Percentiles rank a stretch among this genome's conserved stretches.
phyloP scores from a whole-genome alignment of 2,888 invertebrate genomes.

The Agrochola lota region DNA sequence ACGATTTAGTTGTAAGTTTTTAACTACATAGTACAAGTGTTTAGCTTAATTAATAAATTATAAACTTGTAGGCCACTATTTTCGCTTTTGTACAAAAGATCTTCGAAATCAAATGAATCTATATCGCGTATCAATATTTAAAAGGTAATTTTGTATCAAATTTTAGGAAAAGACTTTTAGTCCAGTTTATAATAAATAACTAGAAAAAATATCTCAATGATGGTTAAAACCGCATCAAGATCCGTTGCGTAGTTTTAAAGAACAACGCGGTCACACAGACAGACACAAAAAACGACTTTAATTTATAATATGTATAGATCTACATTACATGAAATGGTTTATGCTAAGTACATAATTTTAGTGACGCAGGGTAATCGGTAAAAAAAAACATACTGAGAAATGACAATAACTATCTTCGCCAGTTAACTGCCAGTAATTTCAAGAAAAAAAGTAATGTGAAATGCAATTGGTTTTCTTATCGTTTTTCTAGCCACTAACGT shows the following conservation, averaged over 20 bases:
- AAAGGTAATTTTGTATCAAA: background rate
- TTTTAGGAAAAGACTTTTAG: background rate
- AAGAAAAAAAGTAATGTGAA: constrained; percentile 10
- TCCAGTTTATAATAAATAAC: background rate
- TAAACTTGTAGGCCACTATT: background rate
- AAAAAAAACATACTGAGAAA: background rate
- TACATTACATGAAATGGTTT: background rate
- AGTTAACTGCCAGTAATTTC: background rate
- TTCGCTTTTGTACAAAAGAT: background rate
- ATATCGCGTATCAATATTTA: background rate
- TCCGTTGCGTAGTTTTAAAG: background rate
- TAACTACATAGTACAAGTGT: background rate
- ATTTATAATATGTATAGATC: background rate
- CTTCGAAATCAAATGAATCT: background rate
- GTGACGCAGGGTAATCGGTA: background rate
- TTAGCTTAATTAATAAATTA: background rate
- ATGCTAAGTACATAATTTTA: too few relatives aligned
- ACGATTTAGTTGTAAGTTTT: background rate
- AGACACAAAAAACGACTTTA: background rate
- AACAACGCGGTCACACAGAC: background rate
- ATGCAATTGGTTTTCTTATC: constrained; percentile 52
- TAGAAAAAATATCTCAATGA: background rate
- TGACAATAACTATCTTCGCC: background rate
- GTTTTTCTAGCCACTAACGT: constrained; percentile 13
- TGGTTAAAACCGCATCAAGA: background rate